Evolutionary conservation across 2,888 invertebrate genomes (phyloP).

Genomic region (Schizotus pectinicornis): DNA sequence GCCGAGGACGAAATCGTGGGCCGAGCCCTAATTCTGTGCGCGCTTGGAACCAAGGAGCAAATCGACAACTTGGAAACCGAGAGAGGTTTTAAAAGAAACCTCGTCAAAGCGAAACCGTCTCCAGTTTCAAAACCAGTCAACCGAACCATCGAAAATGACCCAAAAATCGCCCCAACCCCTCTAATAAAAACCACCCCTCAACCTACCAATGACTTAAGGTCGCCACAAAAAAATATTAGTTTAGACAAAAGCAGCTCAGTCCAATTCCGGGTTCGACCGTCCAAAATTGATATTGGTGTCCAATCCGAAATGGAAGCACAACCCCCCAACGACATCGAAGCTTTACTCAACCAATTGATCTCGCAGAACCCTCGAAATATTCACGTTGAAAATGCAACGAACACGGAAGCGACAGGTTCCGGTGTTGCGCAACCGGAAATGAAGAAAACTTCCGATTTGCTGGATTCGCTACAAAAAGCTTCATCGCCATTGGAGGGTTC

Average conservation of each 20-base stretch:
- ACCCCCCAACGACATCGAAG: conserved; percentile 32
- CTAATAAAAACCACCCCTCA: background rate
- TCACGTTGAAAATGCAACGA: conserved; percentile 47
- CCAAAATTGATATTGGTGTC: conserved; percentile 30
- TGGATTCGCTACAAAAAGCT: conserved; percentile 55
- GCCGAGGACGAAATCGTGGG: conserved; percentile 59
- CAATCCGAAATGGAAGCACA: conserved; percentile 39
- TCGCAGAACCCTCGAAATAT: conserved; percentile 38
- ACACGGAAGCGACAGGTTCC: conserved; percentile 40
- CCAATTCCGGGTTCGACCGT: background rate
- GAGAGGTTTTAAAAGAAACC: conserved; percentile 53
- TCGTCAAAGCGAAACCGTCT: conserved; percentile 40
- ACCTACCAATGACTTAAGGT: no score
- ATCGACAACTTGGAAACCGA: conserved; percentile 61
- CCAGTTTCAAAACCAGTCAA: conserved; percentile 12
- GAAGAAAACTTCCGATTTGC: conserved; percentile 49
- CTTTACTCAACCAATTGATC: conserved; percentile 44
- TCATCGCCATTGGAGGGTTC: conserved; percentile 11
- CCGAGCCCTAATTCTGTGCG: conserved; percentile 64
- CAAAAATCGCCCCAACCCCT: background rate
- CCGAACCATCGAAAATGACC: conserved; percentile 4
- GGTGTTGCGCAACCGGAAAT: conserved; percentile 17
- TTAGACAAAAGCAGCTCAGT: background rate
- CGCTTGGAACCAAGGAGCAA: conserved; percentile 67
- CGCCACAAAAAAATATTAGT: background rate